Percentiles rank a stretch among this genome's conserved stretches.
Evolutionary conservation across 23 tunicate genomes (phyloP).

Genomic region (Halocynthia aurantium): DNA sequence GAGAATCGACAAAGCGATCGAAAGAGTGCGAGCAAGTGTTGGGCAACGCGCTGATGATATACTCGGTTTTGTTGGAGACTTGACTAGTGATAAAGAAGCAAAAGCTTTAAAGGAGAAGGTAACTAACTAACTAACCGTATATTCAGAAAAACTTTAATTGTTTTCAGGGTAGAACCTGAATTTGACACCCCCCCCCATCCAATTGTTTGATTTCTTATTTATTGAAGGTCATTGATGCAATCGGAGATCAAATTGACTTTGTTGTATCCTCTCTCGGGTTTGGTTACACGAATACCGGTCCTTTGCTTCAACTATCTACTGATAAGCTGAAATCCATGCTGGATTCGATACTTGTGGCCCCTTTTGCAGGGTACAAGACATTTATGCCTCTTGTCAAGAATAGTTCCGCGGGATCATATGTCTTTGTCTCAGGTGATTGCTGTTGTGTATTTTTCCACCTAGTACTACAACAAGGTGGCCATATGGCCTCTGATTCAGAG

Average conservation of each 20-base stretch:
- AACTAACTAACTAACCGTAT: not conserved
- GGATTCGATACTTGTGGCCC: conserved; percentile 66
- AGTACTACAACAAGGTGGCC: no score
- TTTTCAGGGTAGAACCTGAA: not conserved
- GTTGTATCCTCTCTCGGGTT: conserved; percentile 75
- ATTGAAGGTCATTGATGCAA: conserved; percentile 47
- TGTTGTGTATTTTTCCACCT: not conserved
- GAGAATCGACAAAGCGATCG: conserved; percentile 36
- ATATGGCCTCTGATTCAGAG: no score
- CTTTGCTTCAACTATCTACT: conserved; percentile 30
- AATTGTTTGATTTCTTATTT: not conserved
- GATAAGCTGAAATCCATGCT: conserved; percentile 44
- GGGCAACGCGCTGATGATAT: conserved; percentile 29
- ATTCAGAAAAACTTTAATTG: not conserved
- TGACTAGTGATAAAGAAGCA: conserved; percentile 55
- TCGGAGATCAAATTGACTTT: conserved; percentile 42
- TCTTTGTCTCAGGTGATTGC: conserved; percentile 72
- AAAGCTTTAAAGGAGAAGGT: conserved; percentile 60
- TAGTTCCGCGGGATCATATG: conserved; percentile 49
- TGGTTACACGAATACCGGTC: conserved; percentile 65
- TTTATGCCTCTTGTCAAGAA: conserved; percentile 64
- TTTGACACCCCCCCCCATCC: not conserved
- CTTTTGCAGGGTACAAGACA: conserved; percentile 76
- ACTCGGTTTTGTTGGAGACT: conserved; percentile 60
- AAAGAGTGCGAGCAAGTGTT: conserved; percentile 4